Evolutionary conservation across 2,888 invertebrate genomes (phyloP).

Genomic region (Chalcosyrphus nemorum): DNA sequence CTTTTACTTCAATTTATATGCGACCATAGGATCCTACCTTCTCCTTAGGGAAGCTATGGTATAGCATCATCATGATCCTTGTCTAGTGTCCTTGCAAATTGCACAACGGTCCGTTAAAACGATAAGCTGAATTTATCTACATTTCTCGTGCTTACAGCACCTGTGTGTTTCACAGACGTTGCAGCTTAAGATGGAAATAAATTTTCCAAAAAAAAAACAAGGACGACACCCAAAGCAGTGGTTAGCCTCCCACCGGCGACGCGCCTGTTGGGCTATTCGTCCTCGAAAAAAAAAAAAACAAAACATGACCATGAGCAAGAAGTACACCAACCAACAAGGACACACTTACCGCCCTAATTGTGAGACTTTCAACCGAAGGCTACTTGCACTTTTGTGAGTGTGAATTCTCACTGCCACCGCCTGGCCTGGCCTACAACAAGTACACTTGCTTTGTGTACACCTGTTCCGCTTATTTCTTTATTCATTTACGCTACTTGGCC

Average conservation of each 20-base stretch:
- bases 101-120: conserved; percentile 64
- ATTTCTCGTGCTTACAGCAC: conserved; percentile 60
- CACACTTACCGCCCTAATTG: conserved; percentile 56
- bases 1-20: not conserved
- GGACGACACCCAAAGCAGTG: conserved; percentile 28
- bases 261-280: conserved; percentile 16
- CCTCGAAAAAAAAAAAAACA: too few species aligned
- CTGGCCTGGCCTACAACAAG: conserved; percentile 43
- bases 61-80: not conserved
- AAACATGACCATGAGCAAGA: conserved; percentile 56
- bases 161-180: conserved; percentile 65
- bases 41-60: not conserved
- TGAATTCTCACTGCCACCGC: conserved; percentile 4
- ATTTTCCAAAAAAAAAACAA: conserved; percentile 39
- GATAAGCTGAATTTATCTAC: conserved; percentile 69
- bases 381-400: conserved; percentile 30
- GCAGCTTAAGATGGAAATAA: conserved; percentile 67
- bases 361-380: conserved; percentile 1
- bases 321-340: conserved; percentile 54
- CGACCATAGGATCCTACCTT: not conserved
- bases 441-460: conserved; percentile 31
- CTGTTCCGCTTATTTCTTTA: conserved; percentile 64
- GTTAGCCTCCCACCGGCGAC: conserved; percentile 27
- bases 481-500: conserved; percentile 39
- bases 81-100: conserved; percentile 59